Base-by-base conservation (phyloP, 2,797 vertebrate species). In the Chromobotia macracanthus region DNA sequence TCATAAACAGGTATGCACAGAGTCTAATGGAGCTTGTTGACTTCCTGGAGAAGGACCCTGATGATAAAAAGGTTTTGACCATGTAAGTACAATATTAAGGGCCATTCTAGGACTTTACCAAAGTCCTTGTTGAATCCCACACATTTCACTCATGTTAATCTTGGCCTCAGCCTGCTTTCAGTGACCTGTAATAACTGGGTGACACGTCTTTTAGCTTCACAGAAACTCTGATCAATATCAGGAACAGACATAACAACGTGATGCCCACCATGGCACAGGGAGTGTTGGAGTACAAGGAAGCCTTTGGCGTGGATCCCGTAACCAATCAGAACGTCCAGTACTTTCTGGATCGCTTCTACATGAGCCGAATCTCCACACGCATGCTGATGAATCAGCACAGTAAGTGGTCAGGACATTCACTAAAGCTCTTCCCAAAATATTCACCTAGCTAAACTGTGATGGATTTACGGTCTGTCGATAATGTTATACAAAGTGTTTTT, bases 321-420 rank as follows among this genome's bases (percentile, higher is more conserved):
- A 96, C 95, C 92, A 98, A 95, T 90, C 98, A 98, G 91, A 99
- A 98, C 66, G 96, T 99, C 55, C 98, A 99, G 85, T 99, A 99
- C 86, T 99, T 99, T 89, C 87, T 99, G 91, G 97, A 99, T 89
- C 96, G 98, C 66, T 99, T 99, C 92, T 99, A 99, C 90, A 98
- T 98, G 95, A 99, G 97, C 90, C 96, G 98, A 64, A 99, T 99
- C 91, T 99, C 98, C 13, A 98, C 94, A 0, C 95, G 97, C 79
- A 99, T 99, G 98, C 92, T 99, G 72, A 99, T 99, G 94, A 99
- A 98, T 90, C 97, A 99, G 85, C 98, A 99, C 89, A 96, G 98
- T 99, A 92, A 97, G 97, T 93, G 87, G 87, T 71, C 1, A 4
- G 58, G 63, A 69, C 25, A 13, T 35, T 50, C 25, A 86, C 83